A percentile compares a stretch with the other conserved stretches of the same genome.
Evolutionary conservation across 2,888 invertebrate genomes (phyloP).

Genomic region (Cryptosula pallasiana): DNA sequence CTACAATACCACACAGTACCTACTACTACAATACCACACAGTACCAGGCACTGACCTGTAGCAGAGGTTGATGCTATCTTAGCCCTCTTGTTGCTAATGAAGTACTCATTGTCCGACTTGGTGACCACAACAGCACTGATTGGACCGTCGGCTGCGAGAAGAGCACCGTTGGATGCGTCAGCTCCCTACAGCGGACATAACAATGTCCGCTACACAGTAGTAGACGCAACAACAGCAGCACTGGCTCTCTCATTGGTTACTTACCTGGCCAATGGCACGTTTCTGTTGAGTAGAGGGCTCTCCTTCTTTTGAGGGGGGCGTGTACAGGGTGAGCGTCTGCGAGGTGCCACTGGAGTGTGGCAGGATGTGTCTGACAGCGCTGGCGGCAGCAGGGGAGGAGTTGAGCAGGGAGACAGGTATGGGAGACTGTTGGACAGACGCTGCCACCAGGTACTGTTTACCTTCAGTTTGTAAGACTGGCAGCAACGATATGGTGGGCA

Average conservation of each 20-base stretch:
- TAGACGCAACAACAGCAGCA: neutral
- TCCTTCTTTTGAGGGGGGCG: neutral
- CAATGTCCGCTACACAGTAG: neutral
- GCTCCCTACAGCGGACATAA: neutral
- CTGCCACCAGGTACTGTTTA: neutral
- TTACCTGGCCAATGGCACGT: neutral
- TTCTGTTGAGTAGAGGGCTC: constrained; percentile 17
- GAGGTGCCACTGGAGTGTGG: neutral
- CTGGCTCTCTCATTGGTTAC: neutral
- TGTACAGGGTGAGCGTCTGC: constrained; percentile 14
- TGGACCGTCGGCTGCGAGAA: neutral
- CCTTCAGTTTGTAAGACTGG: neutral
- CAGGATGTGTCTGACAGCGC: neutral
- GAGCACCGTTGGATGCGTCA: neutral
- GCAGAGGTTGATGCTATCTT: neutral
- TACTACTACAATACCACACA: too few relatives aligned
- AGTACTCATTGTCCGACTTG: constrained; percentile 3
- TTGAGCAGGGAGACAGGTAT: neutral
- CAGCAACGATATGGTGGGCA: neutral
- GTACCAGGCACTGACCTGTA: too few relatives aligned
- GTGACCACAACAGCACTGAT: neutral
- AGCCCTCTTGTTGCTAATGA: neutral
- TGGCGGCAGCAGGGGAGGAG: neutral
- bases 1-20: too few relatives aligned
- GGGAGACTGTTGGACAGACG: neutral